Conservation (phyloP, 35 echinoderm and acorn worm species). For the Acanthaster planci region DNA sequence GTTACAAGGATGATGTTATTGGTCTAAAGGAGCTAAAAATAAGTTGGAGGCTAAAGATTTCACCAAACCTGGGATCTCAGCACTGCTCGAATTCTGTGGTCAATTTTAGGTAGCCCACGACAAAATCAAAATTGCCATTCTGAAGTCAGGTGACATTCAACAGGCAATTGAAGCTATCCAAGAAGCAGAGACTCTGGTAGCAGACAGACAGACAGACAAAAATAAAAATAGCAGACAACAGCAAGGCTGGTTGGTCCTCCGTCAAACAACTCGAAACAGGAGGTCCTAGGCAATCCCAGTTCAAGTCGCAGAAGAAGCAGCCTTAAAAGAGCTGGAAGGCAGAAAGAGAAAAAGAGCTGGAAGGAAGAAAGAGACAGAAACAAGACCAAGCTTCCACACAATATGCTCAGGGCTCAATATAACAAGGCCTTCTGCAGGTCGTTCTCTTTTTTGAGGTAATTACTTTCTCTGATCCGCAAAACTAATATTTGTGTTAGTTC, state of each 20-base stretch:
- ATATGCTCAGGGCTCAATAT: neutral
- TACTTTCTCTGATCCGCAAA: neutral
- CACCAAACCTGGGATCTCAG: neutral
- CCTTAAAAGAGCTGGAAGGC: neutral
- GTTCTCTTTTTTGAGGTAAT: conserved; percentile 27
- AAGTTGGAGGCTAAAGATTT: neutral
- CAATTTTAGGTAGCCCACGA: neutral
- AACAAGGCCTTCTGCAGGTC: neutral
- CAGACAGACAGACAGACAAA: neutral
- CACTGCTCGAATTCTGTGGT: neutral
- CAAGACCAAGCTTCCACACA: no score
- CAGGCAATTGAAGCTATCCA: neutral
- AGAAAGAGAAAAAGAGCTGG: neutral
- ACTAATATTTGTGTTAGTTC: neutral
- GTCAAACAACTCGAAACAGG: neutral
- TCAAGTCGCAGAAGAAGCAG: neutral
- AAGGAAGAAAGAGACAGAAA: neutral
- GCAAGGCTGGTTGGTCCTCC: conserved; percentile 1
- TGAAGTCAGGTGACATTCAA: neutral
- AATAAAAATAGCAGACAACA: conserved; percentile 25
- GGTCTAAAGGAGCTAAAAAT: neutral
- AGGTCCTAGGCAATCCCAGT: neutral
- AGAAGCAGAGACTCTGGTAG: conserved; percentile 3
- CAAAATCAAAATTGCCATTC: neutral
- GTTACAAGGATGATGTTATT: neutral